Evolutionary conservation across 1,140 invertebrate genomes (phyloP).

Genomic region (Drosophila athabasca): DNA sequence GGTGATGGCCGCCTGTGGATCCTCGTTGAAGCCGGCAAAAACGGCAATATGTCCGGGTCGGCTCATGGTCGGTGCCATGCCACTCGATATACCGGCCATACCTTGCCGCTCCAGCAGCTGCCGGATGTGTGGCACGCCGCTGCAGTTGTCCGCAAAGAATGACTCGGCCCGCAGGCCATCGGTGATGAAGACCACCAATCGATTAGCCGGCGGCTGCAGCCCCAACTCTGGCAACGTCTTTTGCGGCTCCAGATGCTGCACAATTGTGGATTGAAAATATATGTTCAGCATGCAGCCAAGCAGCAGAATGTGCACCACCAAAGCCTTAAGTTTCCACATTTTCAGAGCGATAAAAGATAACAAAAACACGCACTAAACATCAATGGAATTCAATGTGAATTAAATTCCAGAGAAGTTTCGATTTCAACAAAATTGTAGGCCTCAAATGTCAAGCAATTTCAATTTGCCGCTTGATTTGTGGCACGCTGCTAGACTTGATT

Average conservation of each 20-base stretch:
- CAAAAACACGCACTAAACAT: no score
- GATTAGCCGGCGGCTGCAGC: slow-evolving; percentile 87
- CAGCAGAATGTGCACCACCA: slow-evolving; percentile 84
- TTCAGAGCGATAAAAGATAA: background rate
- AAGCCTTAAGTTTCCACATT: slow-evolving; percentile 74
- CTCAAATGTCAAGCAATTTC: slow-evolving; percentile 37
- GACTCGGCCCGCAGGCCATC: slow-evolving; percentile 95
- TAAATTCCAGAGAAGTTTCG: no score
- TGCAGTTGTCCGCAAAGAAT: slow-evolving; percentile 85
- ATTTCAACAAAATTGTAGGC: background rate
- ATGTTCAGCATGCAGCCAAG: slow-evolving; percentile 86
- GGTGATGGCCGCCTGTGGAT: slow-evolving; percentile 95
- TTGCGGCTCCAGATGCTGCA: slow-evolving; percentile 85
- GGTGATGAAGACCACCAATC: slow-evolving; percentile 91
- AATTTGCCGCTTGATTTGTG: slow-evolving; percentile 67
- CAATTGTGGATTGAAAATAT: slow-evolving; percentile 87
- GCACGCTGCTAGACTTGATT: slow-evolving; percentile 53
- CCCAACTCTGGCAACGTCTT: slow-evolving; percentile 77
- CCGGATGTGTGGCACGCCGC: slow-evolving; percentile 47
- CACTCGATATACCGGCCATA: slow-evolving; percentile 94
- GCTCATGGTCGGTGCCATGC: slow-evolving; percentile 96
- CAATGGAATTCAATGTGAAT: no score
- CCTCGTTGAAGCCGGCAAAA: slow-evolving; percentile 97
- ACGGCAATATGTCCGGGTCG: slow-evolving; percentile 98
- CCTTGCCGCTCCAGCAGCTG: slow-evolving; percentile 85